A percentile compares a stretch with the other conserved stretches of the same genome.
Conservation (phyloP, 1,140 invertebrate genomes). For the Samia ricini region DNA sequence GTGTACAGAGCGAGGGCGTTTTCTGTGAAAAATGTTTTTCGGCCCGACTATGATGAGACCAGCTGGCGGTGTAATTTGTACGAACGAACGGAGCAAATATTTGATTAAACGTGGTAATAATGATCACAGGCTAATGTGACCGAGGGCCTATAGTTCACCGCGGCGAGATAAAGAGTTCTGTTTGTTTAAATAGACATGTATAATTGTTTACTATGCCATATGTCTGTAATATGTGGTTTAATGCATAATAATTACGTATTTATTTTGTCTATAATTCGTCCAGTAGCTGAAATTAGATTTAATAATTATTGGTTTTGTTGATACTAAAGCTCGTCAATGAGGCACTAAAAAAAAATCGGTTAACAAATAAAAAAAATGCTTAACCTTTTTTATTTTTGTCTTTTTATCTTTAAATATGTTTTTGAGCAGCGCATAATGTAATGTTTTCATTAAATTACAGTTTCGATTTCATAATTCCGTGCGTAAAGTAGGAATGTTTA, state of each 20-base stretch:
- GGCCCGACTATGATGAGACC: constrained; percentile 2
- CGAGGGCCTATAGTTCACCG: not conserved
- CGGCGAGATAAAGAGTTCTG: not conserved
- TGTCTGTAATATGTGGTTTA: not conserved
- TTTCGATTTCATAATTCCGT: too few species aligned
- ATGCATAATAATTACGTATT: not conserved
- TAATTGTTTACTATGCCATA: not conserved
- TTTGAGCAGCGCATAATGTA: too few species aligned
- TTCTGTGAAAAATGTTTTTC: constrained; percentile 7
- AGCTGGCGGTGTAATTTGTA: constrained; percentile 5
- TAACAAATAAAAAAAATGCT: too few species aligned
- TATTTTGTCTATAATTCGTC: not conserved
- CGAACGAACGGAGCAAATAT: not conserved
- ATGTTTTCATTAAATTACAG: too few species aligned
- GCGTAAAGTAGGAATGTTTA: too few species aligned
- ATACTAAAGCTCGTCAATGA: too few species aligned
- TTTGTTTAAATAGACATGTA: not conserved
- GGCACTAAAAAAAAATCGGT: too few species aligned
- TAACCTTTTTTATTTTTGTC: too few species aligned
- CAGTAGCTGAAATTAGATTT: too few species aligned
- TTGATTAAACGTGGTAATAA: not conserved
- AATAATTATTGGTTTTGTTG: too few species aligned
- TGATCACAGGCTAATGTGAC: not conserved
- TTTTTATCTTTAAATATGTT: too few species aligned
- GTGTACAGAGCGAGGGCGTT: constrained; percentile 3